Evolutionary conservation across 2,888 invertebrate genomes (phyloP).

Genomic region (Caenorhabditis sp.): DNA sequence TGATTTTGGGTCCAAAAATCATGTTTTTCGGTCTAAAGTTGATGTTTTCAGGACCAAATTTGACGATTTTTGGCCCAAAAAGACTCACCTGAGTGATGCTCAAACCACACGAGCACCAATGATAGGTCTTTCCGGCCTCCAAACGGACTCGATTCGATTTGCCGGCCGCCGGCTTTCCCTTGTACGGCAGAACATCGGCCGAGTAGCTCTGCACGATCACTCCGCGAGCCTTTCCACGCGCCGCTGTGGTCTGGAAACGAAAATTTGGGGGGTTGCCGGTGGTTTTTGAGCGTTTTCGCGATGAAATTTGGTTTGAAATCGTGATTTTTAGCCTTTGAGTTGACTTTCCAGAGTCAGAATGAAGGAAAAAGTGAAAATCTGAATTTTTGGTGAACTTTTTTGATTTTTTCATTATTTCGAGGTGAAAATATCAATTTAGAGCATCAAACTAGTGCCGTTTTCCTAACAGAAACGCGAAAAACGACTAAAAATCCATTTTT

Average conservation of each 20-base stretch:
- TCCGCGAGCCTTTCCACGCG: slow-evolving; percentile 72
- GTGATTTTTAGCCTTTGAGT: neutral
- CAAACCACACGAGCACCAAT: slow-evolving; percentile 95
- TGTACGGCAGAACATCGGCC: slow-evolving; percentile 74
- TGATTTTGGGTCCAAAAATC: neutral
- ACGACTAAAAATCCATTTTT: too few relatives aligned
- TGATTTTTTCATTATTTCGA: neutral
- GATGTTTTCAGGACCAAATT: neutral
- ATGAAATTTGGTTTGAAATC: neutral
- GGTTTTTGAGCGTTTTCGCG: neutral
- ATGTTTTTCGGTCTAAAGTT: neutral
- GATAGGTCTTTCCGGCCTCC: slow-evolving; percentile 88
- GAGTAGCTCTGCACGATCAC: slow-evolving; percentile 71
- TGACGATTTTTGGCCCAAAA: neutral
- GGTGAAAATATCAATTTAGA: neutral
- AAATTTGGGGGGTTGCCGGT: neutral
- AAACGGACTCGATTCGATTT: slow-evolving; percentile 72
- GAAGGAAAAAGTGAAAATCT: too few relatives aligned
- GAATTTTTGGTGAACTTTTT: neutral
- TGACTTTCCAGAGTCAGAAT: too few relatives aligned
- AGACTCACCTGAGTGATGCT: slow-evolving; percentile 88
- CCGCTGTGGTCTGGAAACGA: slow-evolving; percentile 54
- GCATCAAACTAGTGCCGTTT: neutral
- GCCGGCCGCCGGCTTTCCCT: slow-evolving; percentile 72
- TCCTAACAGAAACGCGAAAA: neutral